phyloP scores from a whole-genome alignment of 2,888 invertebrate species.

The Caenorhabditis sp. region DNA sequence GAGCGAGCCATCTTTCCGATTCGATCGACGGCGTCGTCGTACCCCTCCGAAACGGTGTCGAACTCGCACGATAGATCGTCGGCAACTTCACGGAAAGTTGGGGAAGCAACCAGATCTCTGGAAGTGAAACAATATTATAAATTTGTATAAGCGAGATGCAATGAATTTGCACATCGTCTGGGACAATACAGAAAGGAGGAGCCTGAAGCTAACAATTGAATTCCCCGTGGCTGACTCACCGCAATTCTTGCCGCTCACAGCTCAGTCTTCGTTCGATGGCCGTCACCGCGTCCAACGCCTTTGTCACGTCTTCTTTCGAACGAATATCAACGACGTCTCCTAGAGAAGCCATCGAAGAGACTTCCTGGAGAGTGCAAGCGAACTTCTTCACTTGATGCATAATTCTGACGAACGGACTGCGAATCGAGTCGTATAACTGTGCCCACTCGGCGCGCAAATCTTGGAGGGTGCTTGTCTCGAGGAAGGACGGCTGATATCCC shows the following conservation, averaged over 20 bases:
- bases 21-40: constrained; percentile 64
- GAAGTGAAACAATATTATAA: constrained; percentile 7
- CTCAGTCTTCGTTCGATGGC: constrained; percentile 57
- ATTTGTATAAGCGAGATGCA: too few species aligned
- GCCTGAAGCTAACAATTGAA: neutral
- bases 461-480: constrained; percentile 45
- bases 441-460: constrained; percentile 62
- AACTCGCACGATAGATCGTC: constrained; percentile 45
- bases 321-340: constrained; percentile 60
- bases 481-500: constrained; percentile 29
- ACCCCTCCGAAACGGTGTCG: constrained; percentile 58
- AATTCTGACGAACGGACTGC: constrained; percentile 58
- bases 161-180: too few species aligned
- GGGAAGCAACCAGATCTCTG: constrained; percentile 43
- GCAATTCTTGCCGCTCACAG: constrained; percentile 63
- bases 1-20: constrained; percentile 52
- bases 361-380: constrained; percentile 59
- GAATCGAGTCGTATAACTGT: constrained; percentile 50
- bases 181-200: neutral
- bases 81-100: constrained; percentile 41
- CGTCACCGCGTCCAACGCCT: constrained; percentile 57
- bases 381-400: constrained; percentile 61
- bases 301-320: constrained; percentile 58
- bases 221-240: constrained; percentile 41
- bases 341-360: constrained; percentile 53